Evolutionary conservation across 2,113 vertebrate genomes (phyloP).

Genomic region (Acrocephalus arundinaceus): DNA sequence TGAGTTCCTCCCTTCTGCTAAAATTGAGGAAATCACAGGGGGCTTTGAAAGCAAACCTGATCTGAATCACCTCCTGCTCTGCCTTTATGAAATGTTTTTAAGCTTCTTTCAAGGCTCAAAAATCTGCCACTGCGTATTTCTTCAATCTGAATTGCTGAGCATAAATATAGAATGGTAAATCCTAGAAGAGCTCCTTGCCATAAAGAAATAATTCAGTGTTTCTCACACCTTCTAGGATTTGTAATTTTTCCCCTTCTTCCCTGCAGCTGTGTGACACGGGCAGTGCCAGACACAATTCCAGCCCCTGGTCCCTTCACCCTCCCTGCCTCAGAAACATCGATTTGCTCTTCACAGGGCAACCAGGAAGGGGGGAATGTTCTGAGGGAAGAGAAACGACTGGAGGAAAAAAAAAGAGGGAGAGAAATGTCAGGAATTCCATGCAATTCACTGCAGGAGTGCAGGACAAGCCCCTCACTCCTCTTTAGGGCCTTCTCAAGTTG

Average conservation of each 20-base stretch:
- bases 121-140: neutral
- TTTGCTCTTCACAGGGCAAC: neutral
- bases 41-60: neutral
- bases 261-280: neutral
- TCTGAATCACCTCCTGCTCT: neutral
- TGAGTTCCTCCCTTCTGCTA: neutral
- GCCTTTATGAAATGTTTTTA: neutral
- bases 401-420: neutral
- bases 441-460: neutral
- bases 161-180: neutral
- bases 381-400: neutral
- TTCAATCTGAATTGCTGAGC: neutral
- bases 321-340: neutral
- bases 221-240: neutral
- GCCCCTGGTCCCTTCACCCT: neutral
- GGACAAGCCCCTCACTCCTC: neutral
- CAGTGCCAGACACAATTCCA: neutral
- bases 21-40: neutral
- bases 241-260: neutral
- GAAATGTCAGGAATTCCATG: neutral
- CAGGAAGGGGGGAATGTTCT: neutral
- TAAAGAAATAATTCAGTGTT: neutral
- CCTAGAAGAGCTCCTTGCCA: neutral
- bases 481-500: neutral
- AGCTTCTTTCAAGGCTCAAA: neutral